Percentiles rank a stretch among this genome's conserved stretches.
Evolutionary conservation across 2,113 vertebrate species (phyloP).

Genomic region (Nestor notabilis): DNA sequence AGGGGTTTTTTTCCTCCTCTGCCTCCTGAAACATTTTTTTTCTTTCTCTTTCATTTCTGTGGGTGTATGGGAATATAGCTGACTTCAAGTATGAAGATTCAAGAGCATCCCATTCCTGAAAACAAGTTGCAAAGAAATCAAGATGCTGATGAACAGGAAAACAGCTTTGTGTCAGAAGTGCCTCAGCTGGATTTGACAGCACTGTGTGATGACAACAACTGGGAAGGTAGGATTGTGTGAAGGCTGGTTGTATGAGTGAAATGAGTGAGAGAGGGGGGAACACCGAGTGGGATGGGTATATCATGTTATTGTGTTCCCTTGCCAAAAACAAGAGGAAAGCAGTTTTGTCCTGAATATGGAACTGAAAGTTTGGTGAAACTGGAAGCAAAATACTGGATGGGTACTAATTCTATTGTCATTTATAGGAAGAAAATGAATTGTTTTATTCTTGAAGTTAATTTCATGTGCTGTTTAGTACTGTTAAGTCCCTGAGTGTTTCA

Average conservation of each 20-base stretch:
- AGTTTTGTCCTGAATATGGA: neutral
- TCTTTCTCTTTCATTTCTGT: neutral
- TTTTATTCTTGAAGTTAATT: neutral
- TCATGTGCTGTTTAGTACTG: neutral
- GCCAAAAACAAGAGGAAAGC: neutral
- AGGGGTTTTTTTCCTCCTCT: neutral
- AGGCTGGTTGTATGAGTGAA: neutral
- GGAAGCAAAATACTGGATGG: neutral
- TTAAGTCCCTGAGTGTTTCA: neutral
- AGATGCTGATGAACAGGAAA: constrained; percentile 79
- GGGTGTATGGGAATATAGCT: constrained; percentile 71
- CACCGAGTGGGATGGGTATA: neutral
- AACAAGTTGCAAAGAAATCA: constrained; percentile 75
- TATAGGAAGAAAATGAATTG: neutral
- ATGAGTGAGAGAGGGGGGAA: neutral
- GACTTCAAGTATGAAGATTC: constrained; percentile 93
- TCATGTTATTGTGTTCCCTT: neutral
- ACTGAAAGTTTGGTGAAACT: neutral
- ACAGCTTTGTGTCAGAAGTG: constrained; percentile 78
- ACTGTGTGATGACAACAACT: constrained; percentile 85
- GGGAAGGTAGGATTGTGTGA: constrained; percentile 85
- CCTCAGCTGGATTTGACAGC: constrained; percentile 88
- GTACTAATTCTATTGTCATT: neutral
- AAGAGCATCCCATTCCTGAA: constrained; percentile 86
- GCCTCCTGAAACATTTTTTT: neutral